Evolutionary conservation across 64 coral and sea anemone species (phyloP), one percentile per base, ranked within the genome.

Genomic region (Pocillopora verrucosa): DNA sequence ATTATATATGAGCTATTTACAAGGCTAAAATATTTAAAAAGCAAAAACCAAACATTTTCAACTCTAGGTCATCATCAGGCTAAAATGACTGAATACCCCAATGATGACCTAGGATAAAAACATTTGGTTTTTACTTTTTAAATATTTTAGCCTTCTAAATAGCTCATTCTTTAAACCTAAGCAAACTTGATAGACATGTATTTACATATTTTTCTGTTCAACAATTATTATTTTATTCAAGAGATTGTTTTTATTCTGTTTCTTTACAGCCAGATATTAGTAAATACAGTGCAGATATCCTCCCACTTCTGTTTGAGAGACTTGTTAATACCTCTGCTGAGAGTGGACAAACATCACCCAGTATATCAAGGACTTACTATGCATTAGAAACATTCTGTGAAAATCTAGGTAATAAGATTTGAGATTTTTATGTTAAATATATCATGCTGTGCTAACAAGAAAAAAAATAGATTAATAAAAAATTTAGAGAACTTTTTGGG

Each of bases 301-400:
- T 99, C 51, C 97, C 97, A 17, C 79, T 99, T 6, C 60, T 99
- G 59, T 99, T 99, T 87, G 90, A 91, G 34, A 88, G 93, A 76
- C 94, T 99, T 76, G 91, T 87, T 56, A 88, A 73, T 72, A 91
- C 82, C n/a, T 86, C 89, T 51, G 41, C 41, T 0, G 76, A 64
- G 4, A 88, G 83, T 78, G 93, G 76, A 85, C 36, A 84, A 56
- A 92, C 83, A 17, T 89, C 80, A 63, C 59, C 93, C 1, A 95
- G 94, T 60, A 78, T 94, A 62, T 93, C 97, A 38, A 92, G 94
- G 75, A 99, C 94, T 13, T 99, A 99, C 72, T 99, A 99, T 63
- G 97, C 97, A 14, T 72, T 99, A 67, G 97, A 99, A 93, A 93
- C 97, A 20, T 99, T 99, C 85, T 99, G 97, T 82, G 97, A 99